Evolutionary conservation across 2,113 vertebrate species (phyloP).

Genomic region (Notarius lentiginosus): DNA sequence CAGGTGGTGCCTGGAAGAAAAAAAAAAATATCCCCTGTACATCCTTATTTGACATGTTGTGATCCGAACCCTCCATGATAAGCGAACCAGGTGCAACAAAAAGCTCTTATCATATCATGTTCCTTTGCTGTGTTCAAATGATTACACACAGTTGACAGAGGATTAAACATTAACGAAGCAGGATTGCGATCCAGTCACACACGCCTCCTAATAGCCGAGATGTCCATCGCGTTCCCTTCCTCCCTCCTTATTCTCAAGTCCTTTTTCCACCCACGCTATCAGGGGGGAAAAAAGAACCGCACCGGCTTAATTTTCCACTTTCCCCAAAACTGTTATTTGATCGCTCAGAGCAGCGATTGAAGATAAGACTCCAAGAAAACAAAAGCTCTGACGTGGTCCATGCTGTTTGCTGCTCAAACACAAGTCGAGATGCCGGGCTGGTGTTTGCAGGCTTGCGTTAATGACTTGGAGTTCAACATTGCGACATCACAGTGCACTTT

Average conservation of each 20-base stretch:
- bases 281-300: not conserved
- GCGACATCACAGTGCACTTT: not conserved
- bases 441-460: not conserved
- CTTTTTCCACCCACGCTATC: slow-evolving; percentile 9
- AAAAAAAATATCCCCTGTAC: not conserved
- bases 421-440: not conserved
- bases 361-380: slow-evolving; percentile 28
- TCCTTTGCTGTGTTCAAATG: not conserved
- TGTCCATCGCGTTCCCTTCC: not conserved
- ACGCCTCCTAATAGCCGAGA: not conserved
- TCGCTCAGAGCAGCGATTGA: not conserved
- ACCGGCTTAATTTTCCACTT: not conserved
- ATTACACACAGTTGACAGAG: not conserved
- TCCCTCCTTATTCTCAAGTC: not conserved
- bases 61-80: not conserved
- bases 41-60: not conserved
- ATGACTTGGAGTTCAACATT: not conserved
- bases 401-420: slow-evolving; percentile 29
- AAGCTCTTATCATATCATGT: not conserved
- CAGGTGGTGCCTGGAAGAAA: too few relatives aligned
- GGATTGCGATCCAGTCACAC: not conserved
- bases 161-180: slow-evolving; percentile 3
- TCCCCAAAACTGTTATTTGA: not conserved
- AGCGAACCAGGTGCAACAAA: not conserved
- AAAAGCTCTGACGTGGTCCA: slow-evolving; percentile 24